phyloP scores from a whole-genome alignment of 2,888 invertebrate species.

The Cylloceria caligata region DNA sequence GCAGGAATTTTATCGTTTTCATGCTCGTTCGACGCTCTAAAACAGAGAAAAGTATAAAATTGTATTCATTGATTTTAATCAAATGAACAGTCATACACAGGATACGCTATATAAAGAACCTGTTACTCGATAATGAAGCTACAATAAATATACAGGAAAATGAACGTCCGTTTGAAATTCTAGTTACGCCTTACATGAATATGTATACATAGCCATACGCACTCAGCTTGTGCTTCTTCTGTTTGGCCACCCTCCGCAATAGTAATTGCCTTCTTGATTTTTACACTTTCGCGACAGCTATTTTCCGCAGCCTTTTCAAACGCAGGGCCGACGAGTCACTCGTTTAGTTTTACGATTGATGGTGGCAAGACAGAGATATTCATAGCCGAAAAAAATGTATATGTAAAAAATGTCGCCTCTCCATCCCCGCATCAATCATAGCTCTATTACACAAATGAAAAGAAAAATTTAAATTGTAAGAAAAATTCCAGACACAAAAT shows the following conservation, averaged over 20 bases:
- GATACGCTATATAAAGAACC: too few relatives aligned
- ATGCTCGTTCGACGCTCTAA: neutral
- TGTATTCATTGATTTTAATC: too few relatives aligned
- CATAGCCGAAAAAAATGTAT: constrained; percentile 6
- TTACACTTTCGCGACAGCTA: constrained; percentile 20
- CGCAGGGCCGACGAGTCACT: constrained; percentile 8
- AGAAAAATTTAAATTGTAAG: neutral
- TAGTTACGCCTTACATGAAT: too few relatives aligned
- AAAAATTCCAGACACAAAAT: neutral
- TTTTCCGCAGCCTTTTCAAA: constrained; percentile 16
- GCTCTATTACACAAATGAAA: constrained; percentile 5
- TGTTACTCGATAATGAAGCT: neutral
- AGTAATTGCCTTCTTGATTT: constrained; percentile 8
- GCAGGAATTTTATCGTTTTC: too few relatives aligned
- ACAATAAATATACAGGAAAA: too few relatives aligned
- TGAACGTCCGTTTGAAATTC: too few relatives aligned
- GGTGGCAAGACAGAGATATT: constrained; percentile 4
- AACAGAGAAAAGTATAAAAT: too few relatives aligned
- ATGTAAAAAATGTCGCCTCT: constrained; percentile 8
- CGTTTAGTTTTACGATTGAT: constrained; percentile 7
- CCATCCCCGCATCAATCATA: constrained; percentile 27
- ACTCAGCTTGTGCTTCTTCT: constrained; percentile 19
- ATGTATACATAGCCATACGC: too few relatives aligned
- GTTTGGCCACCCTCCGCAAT: constrained; percentile 1
- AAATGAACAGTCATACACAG: too few relatives aligned